phyloP scores from a whole-genome alignment of 1,140 invertebrate species.

The Wasmannia auropunctata region DNA sequence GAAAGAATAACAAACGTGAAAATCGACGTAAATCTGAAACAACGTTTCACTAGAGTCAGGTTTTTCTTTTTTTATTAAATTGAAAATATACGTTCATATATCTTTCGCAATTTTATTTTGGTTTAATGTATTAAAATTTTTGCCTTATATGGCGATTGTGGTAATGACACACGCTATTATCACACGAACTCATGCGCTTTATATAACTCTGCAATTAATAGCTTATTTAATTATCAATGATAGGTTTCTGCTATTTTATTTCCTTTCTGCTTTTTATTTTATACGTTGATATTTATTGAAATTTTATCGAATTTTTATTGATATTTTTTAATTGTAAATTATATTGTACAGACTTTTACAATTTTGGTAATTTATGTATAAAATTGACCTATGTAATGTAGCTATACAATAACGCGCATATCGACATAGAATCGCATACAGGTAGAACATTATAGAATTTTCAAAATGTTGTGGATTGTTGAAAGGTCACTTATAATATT shows the following conservation, averaged over 20 bases:
- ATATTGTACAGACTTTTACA: neutral
- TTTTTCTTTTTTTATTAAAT: constrained; percentile 4
- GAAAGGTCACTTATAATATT: neutral
- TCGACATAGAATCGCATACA: too few species aligned
- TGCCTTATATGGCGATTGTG: neutral
- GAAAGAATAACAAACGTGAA: neutral
- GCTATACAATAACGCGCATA: too few species aligned
- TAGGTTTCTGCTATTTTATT: neutral
- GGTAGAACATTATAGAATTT: neutral
- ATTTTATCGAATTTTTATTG: neutral
- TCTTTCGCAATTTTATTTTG: neutral
- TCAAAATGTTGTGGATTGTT: neutral
- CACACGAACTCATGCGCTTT: neutral
- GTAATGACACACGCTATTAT: neutral
- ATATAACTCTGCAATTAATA: neutral
- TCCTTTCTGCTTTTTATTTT: neutral
- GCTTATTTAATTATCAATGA: neutral
- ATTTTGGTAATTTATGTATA: neutral
- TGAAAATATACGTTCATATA: neutral
- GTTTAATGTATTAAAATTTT: neutral
- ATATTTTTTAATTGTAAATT: neutral
- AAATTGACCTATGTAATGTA: neutral
- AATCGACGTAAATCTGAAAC: neutral
- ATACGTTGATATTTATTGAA: neutral
- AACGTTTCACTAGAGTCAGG: neutral